These are phyloP conservation scores for Drosophila repleta DNA, from an alignment of 1,140 invertebrate species.

Conservation along the genomic window DNA sequence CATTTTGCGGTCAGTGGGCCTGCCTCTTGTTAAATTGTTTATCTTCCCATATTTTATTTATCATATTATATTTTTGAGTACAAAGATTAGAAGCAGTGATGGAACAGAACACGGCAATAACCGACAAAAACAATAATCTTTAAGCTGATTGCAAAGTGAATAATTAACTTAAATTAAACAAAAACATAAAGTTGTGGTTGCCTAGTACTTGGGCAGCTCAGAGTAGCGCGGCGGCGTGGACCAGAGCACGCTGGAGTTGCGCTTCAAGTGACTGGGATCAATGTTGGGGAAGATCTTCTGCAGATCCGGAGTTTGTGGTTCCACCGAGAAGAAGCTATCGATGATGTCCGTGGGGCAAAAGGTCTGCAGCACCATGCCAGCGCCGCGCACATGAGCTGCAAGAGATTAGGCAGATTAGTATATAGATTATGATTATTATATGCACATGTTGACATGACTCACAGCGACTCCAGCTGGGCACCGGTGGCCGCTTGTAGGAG, in stretches of 20 bases:
- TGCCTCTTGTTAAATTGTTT: conserved; percentile 5
- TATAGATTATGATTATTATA: not conserved
- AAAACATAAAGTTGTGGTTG: too few species aligned
- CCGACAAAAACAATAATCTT: conserved; percentile 23
- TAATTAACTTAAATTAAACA: not conserved
- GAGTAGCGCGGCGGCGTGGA: conserved; percentile 87
- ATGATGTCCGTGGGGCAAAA: conserved; percentile 79
- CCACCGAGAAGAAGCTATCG: conserved; percentile 87
- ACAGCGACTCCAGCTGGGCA: conserved; percentile 85
- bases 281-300: conserved; percentile 88
- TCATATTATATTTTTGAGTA: conserved; percentile 26
- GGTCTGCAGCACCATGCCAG: conserved; percentile 67
- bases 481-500: conserved; percentile 83
- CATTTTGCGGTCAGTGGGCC: conserved; percentile 42
- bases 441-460: conserved; percentile 35
- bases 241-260: conserved; percentile 90
- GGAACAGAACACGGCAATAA: conserved; percentile 12
- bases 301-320: conserved; percentile 87
- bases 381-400: conserved; percentile 61
- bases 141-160: conserved; percentile 22
- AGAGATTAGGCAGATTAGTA: conserved; percentile 6
- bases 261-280: conserved; percentile 86
- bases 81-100: conserved; percentile 20
- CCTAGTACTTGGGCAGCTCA: conserved; percentile 81
- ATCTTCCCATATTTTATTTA: conserved; percentile 35